Evolutionary conservation across 2,797 vertebrate genomes (phyloP).

Genomic region (Hyperoplus lanceolatus): DNA sequence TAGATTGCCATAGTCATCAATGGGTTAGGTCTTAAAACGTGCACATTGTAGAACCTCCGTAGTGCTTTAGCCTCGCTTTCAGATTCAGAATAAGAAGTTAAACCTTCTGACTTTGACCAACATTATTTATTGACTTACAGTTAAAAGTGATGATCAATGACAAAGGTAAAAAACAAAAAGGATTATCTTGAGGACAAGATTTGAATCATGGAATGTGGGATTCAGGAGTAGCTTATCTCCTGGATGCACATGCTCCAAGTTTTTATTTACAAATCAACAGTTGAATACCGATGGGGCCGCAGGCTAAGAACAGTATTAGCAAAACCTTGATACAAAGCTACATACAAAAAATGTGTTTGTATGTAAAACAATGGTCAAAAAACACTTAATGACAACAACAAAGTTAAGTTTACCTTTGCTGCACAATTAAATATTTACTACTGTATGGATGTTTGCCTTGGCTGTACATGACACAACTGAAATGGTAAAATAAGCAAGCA

Average conservation of each 20-base stretch:
- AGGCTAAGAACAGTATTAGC: neutral
- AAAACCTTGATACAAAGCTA: neutral
- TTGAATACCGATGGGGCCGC: neutral
- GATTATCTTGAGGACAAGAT: neutral
- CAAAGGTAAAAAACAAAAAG: neutral
- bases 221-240: neutral
- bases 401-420: neutral
- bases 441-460: conserved; percentile 51
- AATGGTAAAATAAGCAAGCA: conserved; percentile 75
- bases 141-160: neutral
- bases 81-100: neutral
- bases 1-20: too few relatives aligned
- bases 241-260: neutral
- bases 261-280: conserved; percentile 2
- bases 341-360: too few relatives aligned
- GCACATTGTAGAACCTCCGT: neutral
- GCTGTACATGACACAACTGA: conserved; percentile 87
- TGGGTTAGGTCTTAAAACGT: too few relatives aligned
- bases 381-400: conserved; percentile 3
- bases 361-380: neutral
- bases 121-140: neutral
- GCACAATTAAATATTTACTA: conserved; percentile 11
- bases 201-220: neutral
- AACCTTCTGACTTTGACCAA: neutral
- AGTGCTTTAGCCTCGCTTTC: neutral